These are phyloP conservation scores for Peucedramus taeniatus DNA, from an alignment of 2,113 vertebrate genomes.

Conservation along the genomic window DNA sequence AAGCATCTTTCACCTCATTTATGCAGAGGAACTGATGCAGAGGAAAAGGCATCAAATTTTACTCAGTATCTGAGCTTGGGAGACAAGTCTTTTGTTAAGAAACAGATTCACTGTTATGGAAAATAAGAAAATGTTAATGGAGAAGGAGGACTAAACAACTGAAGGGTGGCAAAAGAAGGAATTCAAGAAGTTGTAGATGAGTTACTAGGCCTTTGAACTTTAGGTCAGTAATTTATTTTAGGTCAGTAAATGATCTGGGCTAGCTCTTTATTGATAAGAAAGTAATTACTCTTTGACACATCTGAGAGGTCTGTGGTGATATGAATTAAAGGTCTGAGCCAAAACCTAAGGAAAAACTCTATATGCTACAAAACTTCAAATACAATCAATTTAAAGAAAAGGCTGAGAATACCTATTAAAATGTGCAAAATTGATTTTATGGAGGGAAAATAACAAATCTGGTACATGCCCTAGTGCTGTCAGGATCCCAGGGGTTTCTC, in stretches of 20 bases:
- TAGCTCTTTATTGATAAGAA: not conserved
- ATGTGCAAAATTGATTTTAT: conserved; percentile 10
- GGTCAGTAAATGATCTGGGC: not conserved
- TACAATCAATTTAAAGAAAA: not conserved
- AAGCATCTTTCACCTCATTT: not conserved
- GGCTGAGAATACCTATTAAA: not conserved
- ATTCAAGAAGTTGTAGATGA: not conserved
- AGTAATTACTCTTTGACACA: not conserved
- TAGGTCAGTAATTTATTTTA: not conserved
- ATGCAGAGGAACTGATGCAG: not conserved
- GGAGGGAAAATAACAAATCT: not conserved
- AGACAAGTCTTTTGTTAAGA: not conserved
- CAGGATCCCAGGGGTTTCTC: not conserved
- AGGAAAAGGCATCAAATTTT: not conserved
- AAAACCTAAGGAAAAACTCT: not conserved
- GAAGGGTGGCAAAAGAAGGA: not conserved
- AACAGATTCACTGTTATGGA: not conserved
- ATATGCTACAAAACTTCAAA: not conserved
- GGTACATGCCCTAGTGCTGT: not conserved
- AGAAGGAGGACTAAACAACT: not conserved
- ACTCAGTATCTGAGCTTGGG: not conserved
- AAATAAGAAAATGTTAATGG: not conserved
- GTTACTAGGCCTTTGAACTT: not conserved
- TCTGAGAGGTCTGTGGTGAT: not conserved
- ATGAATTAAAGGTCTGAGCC: not conserved